These are phyloP conservation scores for Drosophila buzzatii DNA, from an alignment of 2,888 invertebrate species.

Conservation along the genomic window DNA sequence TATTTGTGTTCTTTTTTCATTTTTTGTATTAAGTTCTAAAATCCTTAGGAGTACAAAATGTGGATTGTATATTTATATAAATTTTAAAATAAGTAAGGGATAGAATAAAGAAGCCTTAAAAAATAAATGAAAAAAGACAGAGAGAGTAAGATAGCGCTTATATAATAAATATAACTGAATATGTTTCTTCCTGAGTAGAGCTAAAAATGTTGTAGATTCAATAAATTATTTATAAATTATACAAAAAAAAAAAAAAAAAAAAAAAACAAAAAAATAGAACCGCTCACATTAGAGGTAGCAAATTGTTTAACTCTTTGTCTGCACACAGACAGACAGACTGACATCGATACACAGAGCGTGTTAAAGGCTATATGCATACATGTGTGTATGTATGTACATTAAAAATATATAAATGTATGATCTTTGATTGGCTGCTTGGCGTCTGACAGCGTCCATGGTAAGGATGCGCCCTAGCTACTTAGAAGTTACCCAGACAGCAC, in stretches of 20 bases:
- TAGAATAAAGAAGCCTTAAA: constrained; percentile 18
- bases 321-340: neutral
- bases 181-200: constrained; percentile 24
- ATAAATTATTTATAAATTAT: constrained; percentile 52
- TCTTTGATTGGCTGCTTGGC: neutral
- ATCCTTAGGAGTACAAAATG: constrained; percentile 19
- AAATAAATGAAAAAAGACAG: constrained; percentile 14
- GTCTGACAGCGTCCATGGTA: neutral
- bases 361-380: neutral
- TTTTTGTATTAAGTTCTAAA: constrained; percentile 24
- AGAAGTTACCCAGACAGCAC: neutral
- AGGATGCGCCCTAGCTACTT: neutral
- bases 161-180: constrained; percentile 27
- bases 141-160: constrained; percentile 12
- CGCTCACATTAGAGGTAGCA: constrained; percentile 56
- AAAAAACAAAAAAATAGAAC: constrained; percentile 39
- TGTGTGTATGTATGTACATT: constrained; percentile 8
- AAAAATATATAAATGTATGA: neutral
- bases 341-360: neutral
- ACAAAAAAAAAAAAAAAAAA: constrained; percentile 39
- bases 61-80: constrained; percentile 2
- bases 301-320: constrained; percentile 35
- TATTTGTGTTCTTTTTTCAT: constrained; percentile 36
- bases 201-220: constrained; percentile 30
- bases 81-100: constrained; percentile 10